These are phyloP conservation scores for Prionailurus viverrinus DNA, from an alignment of 2,113 vertebrate species.

Conservation along the genomic window DNA sequence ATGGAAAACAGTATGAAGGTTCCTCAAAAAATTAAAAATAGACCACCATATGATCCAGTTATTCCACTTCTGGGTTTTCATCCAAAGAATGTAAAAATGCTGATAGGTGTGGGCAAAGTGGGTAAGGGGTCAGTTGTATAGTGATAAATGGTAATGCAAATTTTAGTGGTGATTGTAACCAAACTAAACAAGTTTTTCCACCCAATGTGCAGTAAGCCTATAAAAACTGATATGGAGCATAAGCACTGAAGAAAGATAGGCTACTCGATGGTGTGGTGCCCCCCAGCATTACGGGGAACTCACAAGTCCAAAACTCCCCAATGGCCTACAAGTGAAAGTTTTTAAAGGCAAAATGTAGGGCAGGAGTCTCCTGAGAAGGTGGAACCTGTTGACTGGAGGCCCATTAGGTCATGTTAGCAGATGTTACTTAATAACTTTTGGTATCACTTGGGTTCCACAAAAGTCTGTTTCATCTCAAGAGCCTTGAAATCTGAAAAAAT, in stretches of 20 bases:
- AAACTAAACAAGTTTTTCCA: not conserved
- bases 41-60: not conserved
- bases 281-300: not conserved
- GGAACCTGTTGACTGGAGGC: not conserved
- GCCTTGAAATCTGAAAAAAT: not conserved
- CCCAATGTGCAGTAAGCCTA: not conserved
- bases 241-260: not conserved
- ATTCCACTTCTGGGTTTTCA: not conserved
- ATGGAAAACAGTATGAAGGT: not conserved
- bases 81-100: not conserved
- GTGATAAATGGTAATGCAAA: not conserved
- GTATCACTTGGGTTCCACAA: not conserved
- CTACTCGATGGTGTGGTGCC: not conserved
- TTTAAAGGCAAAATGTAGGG: not conserved
- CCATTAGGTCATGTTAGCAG: not conserved
- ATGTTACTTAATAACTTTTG: not conserved
- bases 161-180: not conserved
- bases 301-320: not conserved
- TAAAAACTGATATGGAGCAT: not conserved
- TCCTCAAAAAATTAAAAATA: not conserved
- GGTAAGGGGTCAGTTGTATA: not conserved
- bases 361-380: not conserved
- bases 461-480: not conserved
- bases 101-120: not conserved
- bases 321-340: not conserved